Conservation (phyloP, 2,113 vertebrate genomes). For the Puntigrus tetrazona region DNA sequence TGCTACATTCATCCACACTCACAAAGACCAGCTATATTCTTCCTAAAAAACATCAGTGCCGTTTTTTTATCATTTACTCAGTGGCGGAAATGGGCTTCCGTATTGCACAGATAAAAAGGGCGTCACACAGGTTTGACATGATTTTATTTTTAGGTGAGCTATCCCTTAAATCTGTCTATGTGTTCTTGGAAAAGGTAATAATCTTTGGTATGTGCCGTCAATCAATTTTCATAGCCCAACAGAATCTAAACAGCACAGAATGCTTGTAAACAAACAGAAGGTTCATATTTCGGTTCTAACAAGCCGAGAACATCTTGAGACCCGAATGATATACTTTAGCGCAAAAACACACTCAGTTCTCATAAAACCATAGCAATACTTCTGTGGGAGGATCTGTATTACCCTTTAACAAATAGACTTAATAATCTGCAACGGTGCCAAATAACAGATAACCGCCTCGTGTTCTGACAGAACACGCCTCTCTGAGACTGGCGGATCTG, state of each 20-base stretch:
- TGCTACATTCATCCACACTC: constrained; percentile 50
- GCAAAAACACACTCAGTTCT: constrained; percentile 16
- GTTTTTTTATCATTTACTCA: too few relatives aligned
- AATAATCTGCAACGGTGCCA: constrained; percentile 40
- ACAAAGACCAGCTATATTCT: constrained; percentile 54
- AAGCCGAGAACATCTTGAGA: constrained; percentile 4
- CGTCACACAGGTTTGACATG: background rate
- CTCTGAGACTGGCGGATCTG: constrained; percentile 9
- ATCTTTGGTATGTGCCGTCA: background rate
- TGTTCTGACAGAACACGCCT: constrained; percentile 8
- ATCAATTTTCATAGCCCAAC: background rate
- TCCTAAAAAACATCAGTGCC: constrained; percentile 51
- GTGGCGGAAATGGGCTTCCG: too few relatives aligned
- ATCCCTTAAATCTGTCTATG: too few relatives aligned
- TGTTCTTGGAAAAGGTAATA: background rate
- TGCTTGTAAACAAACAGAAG: constrained; percentile 14
- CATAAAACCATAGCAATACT: background rate
- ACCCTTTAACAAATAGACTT: constrained; percentile 44
- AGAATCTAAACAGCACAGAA: constrained; percentile 19
- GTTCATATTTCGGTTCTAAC: background rate
- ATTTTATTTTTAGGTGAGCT: background rate
- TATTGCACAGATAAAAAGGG: background rate
- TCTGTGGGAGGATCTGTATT: constrained; percentile 10
- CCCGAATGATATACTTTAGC: background rate
- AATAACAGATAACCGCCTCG: constrained; percentile 25